phyloP scores from a whole-genome alignment of 2,797 vertebrate genomes.

The Naso thynnoides region DNA sequence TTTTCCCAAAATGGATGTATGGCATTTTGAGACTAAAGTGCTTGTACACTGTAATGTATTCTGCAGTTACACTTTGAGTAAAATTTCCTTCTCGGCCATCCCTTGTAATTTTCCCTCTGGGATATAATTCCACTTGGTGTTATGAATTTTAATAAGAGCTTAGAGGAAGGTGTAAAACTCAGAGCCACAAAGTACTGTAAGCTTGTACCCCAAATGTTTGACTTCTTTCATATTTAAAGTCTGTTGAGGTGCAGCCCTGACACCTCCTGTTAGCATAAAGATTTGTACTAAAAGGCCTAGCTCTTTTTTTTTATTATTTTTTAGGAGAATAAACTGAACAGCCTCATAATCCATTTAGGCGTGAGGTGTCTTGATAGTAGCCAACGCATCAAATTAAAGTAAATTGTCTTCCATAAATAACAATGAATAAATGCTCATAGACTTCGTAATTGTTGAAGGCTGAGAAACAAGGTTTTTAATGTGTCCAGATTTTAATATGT shows the following conservation, averaged over 20 bases:
- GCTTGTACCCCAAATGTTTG: not conserved
- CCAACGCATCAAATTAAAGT: constrained; percentile 31
- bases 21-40: constrained; percentile 3
- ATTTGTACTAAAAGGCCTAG: constrained; percentile 22
- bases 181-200: constrained; percentile 13
- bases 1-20: not conserved
- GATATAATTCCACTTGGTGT: constrained; percentile 31
- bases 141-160: constrained; percentile 56
- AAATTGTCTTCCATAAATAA: constrained; percentile 28
- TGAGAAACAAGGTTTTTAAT: not conserved
- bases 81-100: constrained; percentile 3
- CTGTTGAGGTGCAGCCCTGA: constrained; percentile 29
- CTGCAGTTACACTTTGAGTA: constrained; percentile 14
- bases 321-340: constrained; percentile 18
- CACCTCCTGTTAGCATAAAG: constrained; percentile 7
- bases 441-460: not conserved
- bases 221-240: not conserved
- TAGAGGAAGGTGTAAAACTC: constrained; percentile 18
- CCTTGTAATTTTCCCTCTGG: constrained; percentile 4
- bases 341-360: constrained; percentile 34
- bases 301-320: constrained; percentile 16
- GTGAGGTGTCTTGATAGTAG: constrained; percentile 37
- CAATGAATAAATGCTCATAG: constrained; percentile 10
- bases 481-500: constrained; percentile 3
- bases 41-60: not conserved